Conservation (phyloP, 2,888 invertebrate species). For the Diplazon laetatorius region DNA sequence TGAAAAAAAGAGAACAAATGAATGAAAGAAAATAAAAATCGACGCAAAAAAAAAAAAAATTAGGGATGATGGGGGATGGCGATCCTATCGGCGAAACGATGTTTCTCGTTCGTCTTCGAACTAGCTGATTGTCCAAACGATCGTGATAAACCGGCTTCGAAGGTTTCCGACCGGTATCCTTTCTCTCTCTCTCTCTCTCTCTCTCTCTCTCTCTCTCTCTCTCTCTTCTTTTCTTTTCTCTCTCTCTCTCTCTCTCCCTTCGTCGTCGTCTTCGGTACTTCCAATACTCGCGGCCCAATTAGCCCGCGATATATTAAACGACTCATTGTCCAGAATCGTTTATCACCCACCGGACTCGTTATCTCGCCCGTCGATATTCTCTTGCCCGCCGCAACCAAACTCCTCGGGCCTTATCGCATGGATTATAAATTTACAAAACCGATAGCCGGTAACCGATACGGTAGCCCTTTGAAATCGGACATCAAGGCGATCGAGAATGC, state of each 20-base stretch:
- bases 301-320: conserved; percentile 66
- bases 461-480: conserved; percentile 32
- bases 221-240: too few species aligned
- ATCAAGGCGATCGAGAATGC: conserved; percentile 19
- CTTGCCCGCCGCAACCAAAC: neutral
- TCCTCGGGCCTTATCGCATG: conserved; percentile 2
- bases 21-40: neutral
- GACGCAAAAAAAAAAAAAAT: neutral
- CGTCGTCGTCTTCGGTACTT: conserved; percentile 18
- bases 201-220: too few species aligned
- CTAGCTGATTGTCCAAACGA: conserved; percentile 64
- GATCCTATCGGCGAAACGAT: conserved; percentile 63
- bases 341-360: conserved; percentile 43
- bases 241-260: too few species aligned
- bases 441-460: conserved; percentile 20
- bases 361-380: conserved; percentile 29
- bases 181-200: too few species aligned
- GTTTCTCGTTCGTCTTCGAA: conserved; percentile 65
- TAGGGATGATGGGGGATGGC: conserved; percentile 56
- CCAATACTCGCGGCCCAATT: conserved; percentile 64
- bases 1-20: too few species aligned
- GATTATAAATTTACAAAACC: conserved; percentile 33
- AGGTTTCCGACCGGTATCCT: conserved; percentile 19
- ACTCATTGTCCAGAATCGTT: conserved; percentile 65
- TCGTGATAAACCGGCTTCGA: conserved; percentile 55